Base-by-base conservation (phyloP, 2,888 invertebrate genomes). In the Pyrocoelia pectoralis region DNA sequence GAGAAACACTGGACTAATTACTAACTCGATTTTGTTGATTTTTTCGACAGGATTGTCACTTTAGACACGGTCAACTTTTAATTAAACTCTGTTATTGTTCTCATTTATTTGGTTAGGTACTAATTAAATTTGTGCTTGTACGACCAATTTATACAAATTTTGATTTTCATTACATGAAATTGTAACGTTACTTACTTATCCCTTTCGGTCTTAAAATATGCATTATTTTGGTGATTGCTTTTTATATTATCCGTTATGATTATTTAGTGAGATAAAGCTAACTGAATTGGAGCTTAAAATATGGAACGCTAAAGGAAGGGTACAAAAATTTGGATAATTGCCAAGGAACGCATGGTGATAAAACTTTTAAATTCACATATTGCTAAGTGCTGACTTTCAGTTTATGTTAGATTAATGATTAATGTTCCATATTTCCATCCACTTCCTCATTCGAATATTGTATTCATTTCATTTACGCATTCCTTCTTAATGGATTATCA, bases 21-120 rank as follows among this genome's bases (percentile, higher is more conserved):
- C 28, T 10, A 50, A 50, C 28, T 50, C 50, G 28, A 50, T 50
- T 50, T 28, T 50, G 13, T 50, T 50, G 24, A 13, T 49, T 24
- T 24, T 28, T 14, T 18, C 24, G 24, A 28, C 19, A 33, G 33
- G 33, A 33, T 33, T 33, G 33, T 33, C 33, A 33, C 33, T 2
- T 43, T 43, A 43, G 15, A 43, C 12, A 43, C 15, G 41, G 41
- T 13, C 41, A 9, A 43, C n/a, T 13, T 43, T 43, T 43, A 13
- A 43, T 13, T 43, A 13, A 43, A 43, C n/a, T 8, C 41, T 33
- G 33, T 33, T 33, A 33, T 33, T 43, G 41, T 43, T 13, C 15
- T 43, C 41, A 15, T 15, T 43, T 43, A 43, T 43, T 43, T 43
- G 15, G 13, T 15, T 43, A 43, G 41, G 13, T 15, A 15, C 41